Evolutionary conservation across 37 sponge, comb jelly and placozoan species (phyloP).

Genomic region (Axinella damicornis): DNA sequence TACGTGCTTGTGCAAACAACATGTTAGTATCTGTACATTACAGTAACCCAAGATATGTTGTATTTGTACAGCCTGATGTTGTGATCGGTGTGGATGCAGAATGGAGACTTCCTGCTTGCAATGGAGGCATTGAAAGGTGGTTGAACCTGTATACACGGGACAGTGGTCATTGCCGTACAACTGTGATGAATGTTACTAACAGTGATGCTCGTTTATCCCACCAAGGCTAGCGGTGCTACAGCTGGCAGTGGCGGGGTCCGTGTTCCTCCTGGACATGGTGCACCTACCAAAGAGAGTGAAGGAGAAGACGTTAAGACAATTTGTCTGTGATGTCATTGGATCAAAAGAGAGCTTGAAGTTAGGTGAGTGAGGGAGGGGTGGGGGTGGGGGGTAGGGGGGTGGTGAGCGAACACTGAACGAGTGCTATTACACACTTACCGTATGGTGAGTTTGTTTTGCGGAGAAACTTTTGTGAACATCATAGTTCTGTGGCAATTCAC

Average conservation of each 20-base stretch:
- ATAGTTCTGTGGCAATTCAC: too few species aligned
- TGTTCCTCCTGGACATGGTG: slow-evolving; percentile 79
- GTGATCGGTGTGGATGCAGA: slow-evolving; percentile 82
- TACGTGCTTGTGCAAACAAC: too few species aligned
- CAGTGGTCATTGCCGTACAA: too few species aligned
- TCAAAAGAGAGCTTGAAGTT: slow-evolving; percentile 57
- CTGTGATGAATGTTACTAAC: too few species aligned
- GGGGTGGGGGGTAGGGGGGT: too few species aligned
- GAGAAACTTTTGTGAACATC: too few species aligned
- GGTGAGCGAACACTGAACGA: too few species aligned
- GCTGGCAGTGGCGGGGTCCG: slow-evolving; percentile 59
- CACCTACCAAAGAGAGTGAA: slow-evolving; percentile 36
- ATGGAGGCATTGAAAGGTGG: slow-evolving; percentile 68
- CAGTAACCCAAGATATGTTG: too few species aligned
- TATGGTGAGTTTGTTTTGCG: too few species aligned
- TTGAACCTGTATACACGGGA: not conserved
- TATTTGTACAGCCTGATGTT: slow-evolving; percentile 15
- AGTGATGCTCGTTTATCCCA: too few species aligned
- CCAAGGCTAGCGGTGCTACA: slow-evolving; percentile 85
- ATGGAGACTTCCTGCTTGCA: slow-evolving; percentile 75
- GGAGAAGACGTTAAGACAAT: slow-evolving; percentile 36
- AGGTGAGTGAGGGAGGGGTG: slow-evolving; percentile 28
- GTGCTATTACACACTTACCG: too few species aligned
- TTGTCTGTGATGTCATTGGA: slow-evolving; percentile 50
- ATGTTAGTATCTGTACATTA: too few species aligned